These are phyloP conservation scores for Vombatus ursinus DNA, from an alignment of 2,113 vertebrate genomes.

Conservation along the genomic window DNA sequence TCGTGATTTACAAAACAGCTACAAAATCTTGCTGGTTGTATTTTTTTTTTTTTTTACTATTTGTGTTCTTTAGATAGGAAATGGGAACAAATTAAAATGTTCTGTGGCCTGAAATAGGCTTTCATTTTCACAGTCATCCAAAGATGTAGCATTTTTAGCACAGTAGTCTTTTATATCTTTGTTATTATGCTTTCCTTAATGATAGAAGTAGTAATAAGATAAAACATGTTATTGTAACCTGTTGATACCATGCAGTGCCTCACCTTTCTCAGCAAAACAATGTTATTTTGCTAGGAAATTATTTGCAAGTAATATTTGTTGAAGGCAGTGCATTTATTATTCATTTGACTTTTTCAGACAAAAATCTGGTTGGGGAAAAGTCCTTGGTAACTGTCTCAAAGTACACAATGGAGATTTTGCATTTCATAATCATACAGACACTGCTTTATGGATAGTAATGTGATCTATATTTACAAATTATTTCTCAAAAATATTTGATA, in stretches of 20 bases:
- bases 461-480: not conserved
- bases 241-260: not conserved
- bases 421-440: not conserved
- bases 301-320: not conserved
- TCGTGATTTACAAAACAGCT: not conserved
- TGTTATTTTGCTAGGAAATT: not conserved
- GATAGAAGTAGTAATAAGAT: not conserved
- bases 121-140: not conserved
- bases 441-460: not conserved
- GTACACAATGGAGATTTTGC: not conserved
- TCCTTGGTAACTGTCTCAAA: not conserved
- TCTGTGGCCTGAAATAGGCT: not conserved
- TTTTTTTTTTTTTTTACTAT: constrained; percentile 1
- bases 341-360: not conserved
- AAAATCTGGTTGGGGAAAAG: not conserved
- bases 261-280: not conserved
- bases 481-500: not conserved
- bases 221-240: not conserved
- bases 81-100: not conserved
- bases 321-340: not conserved
- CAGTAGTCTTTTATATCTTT: not conserved
- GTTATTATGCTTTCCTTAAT: not conserved
- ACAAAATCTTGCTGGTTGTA: not conserved
- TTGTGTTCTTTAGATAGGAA: not conserved
- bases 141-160: not conserved